Evolutionary conservation across 1,140 invertebrate species (phyloP), one percentile per base, ranked within the genome.

Genomic region (Spodoptera litura): DNA sequence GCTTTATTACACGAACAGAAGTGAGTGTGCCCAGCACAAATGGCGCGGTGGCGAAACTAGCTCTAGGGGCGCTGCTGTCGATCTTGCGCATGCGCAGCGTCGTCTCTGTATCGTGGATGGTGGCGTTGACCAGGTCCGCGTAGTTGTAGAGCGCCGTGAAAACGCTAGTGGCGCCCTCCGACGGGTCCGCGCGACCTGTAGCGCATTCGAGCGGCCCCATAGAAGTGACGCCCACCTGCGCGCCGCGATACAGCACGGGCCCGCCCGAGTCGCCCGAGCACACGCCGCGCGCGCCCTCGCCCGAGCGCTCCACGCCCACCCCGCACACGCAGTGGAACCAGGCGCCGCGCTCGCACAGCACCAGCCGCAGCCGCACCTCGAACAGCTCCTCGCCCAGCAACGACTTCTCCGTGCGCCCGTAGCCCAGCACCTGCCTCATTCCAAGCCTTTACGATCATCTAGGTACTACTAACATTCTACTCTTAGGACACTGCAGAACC

Each of bases 251-350:
- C 35, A 91, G 13, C 55, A 91, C 87, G 20, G 91, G 89, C 44
- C 91, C 91, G 44, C 91, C 91, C 11, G 89, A 91, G 83, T 92
- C 91, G 4, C 91, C 91, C 8, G 89, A 84, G 84, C 91, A 91
- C 15, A 92, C 91, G 68, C 87, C 88, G 13, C 85, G 84, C 9
- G 83, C 71, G 49, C 53, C 61, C 6, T 38, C 8, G 0, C 56
- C 31, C 0, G 35, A 44, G 3, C 56, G 31, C 0, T 31, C 56
- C 35, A 78, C 77, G 15, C 25, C 70, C 56, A 78, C 76, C 53
- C 87, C 90, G 78, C 91, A 93, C 77, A 86, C 83, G 81, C 90
- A 91, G 80, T 89, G 86, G 12, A 80, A 31, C 90, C 90, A 93
- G n/a, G 78, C 71, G 35, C 35, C 73, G 20, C 86, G 88, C 64